A percentile compares a stretch with the other conserved stretches of the same genome.
phyloP scores from a whole-genome alignment of 1,140 invertebrate species.

The Hermetia illucens region DNA sequence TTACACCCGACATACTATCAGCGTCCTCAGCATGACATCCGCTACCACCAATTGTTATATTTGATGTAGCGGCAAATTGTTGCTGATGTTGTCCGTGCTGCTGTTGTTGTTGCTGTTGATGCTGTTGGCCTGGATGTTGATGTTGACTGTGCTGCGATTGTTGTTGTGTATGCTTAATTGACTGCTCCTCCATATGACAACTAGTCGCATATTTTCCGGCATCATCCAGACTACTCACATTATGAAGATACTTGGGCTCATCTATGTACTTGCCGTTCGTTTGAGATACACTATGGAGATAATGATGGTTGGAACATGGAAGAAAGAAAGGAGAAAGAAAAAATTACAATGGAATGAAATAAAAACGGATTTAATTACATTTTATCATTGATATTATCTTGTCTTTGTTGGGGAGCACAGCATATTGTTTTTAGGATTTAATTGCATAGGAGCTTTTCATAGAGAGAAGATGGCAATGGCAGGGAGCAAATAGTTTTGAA shows the following conservation, averaged over 20 bases:
- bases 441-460: too few relatives aligned
- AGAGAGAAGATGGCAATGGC: too few relatives aligned
- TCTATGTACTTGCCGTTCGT: slow-evolving; percentile 12
- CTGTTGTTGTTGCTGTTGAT: slow-evolving; percentile 7
- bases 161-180: slow-evolving; percentile 8
- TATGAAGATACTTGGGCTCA: slow-evolving; percentile 6
- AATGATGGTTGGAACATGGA: too few relatives aligned
- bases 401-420: too few relatives aligned
- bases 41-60: slow-evolving; percentile 6
- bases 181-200: slow-evolving; percentile 14
- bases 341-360: too few relatives aligned
- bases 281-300: too few relatives aligned
- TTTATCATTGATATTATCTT: too few relatives aligned
- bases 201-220: slow-evolving; percentile 8
- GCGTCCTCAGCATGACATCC: slow-evolving; percentile 15
- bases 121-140: slow-evolving; percentile 8
- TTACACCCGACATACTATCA: slow-evolving; percentile 17
- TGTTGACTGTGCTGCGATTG: slow-evolving; percentile 8
- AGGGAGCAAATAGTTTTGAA: too few relatives aligned
- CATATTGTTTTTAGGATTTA: too few relatives aligned
- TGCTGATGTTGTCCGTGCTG: slow-evolving; percentile 1
- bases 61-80: background rate
- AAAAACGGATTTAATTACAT: too few relatives aligned
- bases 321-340: too few relatives aligned
- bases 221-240: slow-evolving; percentile 10